These are phyloP conservation scores for Helicoverpa assulta DNA, from an alignment of 2,888 invertebrate species.

Conservation along the genomic window DNA sequence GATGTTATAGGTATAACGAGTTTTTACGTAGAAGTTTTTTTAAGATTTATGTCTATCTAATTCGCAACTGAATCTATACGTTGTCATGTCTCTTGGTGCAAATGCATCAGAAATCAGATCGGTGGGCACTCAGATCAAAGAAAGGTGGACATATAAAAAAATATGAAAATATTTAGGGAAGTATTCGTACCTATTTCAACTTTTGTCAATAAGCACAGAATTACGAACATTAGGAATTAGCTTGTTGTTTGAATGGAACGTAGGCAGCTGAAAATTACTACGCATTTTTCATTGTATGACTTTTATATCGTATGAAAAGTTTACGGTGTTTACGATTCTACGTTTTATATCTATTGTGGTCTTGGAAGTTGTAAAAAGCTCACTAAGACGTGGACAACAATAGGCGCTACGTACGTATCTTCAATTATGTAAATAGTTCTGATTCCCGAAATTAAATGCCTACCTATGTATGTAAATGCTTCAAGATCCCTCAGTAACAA, in stretches of 20 bases:
- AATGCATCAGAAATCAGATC: too few relatives aligned
- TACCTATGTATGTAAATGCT: too few relatives aligned
- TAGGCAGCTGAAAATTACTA: neutral
- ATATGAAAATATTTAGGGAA: neutral
- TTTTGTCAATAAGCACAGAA: neutral
- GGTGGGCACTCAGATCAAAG: too few relatives aligned
- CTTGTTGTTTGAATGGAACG: slow-evolving; percentile 9
- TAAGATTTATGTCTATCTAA: too few relatives aligned
- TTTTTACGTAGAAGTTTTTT: neutral
- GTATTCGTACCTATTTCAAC: neutral
- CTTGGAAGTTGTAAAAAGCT: slow-evolving; percentile 23
- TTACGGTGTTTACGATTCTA: slow-evolving; percentile 16
- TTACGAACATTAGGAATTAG: neutral
- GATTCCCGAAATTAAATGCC: too few relatives aligned
- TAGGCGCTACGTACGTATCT: neutral
- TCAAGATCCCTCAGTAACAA: too few relatives aligned
- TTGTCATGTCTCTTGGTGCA: too few relatives aligned
- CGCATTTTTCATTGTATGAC: slow-evolving; percentile 12
- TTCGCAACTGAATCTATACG: too few relatives aligned
- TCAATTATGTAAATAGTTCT: neutral
- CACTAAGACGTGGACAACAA: neutral
- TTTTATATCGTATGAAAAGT: slow-evolving; percentile 15
- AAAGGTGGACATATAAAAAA: too few relatives aligned
- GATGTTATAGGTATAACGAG: slow-evolving; percentile 6
- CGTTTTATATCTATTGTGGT: slow-evolving; percentile 22